A percentile compares a stretch with the other conserved stretches of the same genome.
These are phyloP conservation scores for Chanos chanos DNA, from an alignment of 2,797 vertebrate genomes.

Conservation along the genomic window DNA sequence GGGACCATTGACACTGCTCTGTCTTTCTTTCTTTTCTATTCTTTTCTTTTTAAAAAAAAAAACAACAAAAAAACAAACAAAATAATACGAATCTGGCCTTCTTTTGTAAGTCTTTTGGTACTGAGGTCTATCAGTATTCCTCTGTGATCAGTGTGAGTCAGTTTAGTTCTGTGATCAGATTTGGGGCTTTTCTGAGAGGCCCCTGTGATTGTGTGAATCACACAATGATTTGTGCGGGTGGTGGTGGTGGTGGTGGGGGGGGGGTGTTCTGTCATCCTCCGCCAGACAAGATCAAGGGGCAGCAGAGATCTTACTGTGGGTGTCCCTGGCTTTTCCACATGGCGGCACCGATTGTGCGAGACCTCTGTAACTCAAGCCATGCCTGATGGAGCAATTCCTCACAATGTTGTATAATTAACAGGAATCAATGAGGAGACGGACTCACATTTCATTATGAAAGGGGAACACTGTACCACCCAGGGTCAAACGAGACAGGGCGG, in stretches of 20 bases:
- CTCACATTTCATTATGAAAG: constrained; percentile 38
- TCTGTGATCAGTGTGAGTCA: constrained; percentile 35
- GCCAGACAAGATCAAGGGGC: constrained; percentile 42
- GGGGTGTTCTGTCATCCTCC: constrained; percentile 41
- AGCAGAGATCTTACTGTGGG: constrained; percentile 43
- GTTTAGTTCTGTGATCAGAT: constrained; percentile 30
- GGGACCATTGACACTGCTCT: constrained; percentile 8
- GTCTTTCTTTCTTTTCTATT: not conserved
- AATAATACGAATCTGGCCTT: constrained; percentile 6
- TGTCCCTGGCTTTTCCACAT: constrained; percentile 56
- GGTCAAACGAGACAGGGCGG: constrained; percentile 43
- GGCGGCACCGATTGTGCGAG: constrained; percentile 54
- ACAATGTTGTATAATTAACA: constrained; percentile 51
- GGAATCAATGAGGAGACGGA: constrained; percentile 42
- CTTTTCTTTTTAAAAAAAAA: too few species aligned
- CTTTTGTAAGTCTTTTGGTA: constrained; percentile 27
- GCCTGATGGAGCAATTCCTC: constrained; percentile 33
- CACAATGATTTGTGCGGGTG: constrained; percentile 33
- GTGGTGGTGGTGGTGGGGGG: constrained; percentile 28
- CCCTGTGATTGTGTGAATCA: too few species aligned
- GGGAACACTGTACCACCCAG: constrained; percentile 41
- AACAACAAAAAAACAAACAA: too few species aligned
- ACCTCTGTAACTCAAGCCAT: constrained; percentile 41
- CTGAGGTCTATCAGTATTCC: constrained; percentile 24
- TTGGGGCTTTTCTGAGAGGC: constrained; percentile 36